Conservation (phyloP, 2,888 invertebrate genomes). For the Alsophila aescularia region DNA sequence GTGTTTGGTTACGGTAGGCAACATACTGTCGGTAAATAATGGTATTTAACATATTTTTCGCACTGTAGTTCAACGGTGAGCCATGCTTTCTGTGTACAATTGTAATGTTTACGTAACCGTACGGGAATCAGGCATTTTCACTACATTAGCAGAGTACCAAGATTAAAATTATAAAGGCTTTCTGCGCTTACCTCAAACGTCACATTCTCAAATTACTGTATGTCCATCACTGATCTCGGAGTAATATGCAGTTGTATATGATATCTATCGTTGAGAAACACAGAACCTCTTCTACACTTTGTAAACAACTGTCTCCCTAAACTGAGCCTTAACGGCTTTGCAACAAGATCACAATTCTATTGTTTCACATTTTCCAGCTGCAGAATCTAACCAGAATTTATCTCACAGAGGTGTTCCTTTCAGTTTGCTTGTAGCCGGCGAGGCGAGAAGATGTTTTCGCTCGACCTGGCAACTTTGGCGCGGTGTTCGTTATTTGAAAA, state of each 20-base stretch:
- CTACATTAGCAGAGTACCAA: conserved; percentile 31
- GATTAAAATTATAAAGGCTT: conserved; percentile 54
- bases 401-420: conserved; percentile 22
- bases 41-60: too few species aligned
- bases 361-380: background rate
- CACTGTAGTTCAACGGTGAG: too few species aligned
- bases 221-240: conserved; percentile 29
- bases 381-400: conserved; percentile 2
- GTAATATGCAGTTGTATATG: too few species aligned
- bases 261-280: too few species aligned
- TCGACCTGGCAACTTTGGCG: conserved; percentile 14
- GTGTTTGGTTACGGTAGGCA: too few species aligned
- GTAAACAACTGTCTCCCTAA: background rate
- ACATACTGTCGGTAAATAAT: too few species aligned
- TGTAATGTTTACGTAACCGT: too few species aligned
- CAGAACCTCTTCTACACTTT: conserved; percentile 19
- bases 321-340: background rate
- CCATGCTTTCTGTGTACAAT: too few species aligned
- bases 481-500: conserved; percentile 31
- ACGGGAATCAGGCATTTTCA: too few species aligned
- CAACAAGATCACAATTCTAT: background rate
- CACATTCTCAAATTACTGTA: conserved; percentile 52
- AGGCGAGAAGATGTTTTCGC: conserved; percentile 18
- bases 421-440: conserved; percentile 11
- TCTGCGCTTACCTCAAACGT: conserved; percentile 42